Evolutionary conservation across 2,113 vertebrate species (phyloP), one percentile per base, ranked within the genome.

Genomic region (Stegostoma tigrinum): DNA sequence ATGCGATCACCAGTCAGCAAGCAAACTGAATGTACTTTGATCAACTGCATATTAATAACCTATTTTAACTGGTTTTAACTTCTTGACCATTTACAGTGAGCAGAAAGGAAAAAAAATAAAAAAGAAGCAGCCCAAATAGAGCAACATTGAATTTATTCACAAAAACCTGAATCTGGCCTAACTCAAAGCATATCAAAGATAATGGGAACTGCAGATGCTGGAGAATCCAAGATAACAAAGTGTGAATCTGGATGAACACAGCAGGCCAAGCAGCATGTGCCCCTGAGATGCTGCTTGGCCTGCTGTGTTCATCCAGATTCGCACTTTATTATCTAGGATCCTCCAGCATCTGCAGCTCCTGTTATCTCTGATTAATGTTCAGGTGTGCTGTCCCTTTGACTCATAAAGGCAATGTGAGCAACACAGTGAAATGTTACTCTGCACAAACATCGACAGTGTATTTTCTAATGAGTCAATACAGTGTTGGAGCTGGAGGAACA

Each of bases 81-180:
- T 91, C 89, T 64, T 91, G 89, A 91, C 30, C n/a, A 91, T 91
- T 91, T 64, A 19, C 19, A 91, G 19, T 38, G 89, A 66, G n/a
- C 61, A 38, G 30, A 66, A 7, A 66, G 38, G 23, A 34, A 83
- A 42, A 83, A 0, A 83, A 21, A 21, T 61, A 61, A 61, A 61
- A 7, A 61, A 10, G 55, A 61, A 61, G 55, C 55, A 83, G 45
- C 80, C 80, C 6, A 19, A 38, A 42, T 61, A 17, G 42, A 23
- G 80, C 30, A 5, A 66, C 8, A 19, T 17, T 38, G 34, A 38
- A 15, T 17, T 66, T 93, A 93, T 66, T 23, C 21, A 10, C 38
- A 64, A 66, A 66, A 23, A 93, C 5, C 89, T 66, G 30, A 91
- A 19, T 55, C 61, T 55, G 2, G 3, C 38, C 38, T 14, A 64